Evolutionary conservation across 2,113 vertebrate species (phyloP).

Genomic region (Scalopus aquaticus): DNA sequence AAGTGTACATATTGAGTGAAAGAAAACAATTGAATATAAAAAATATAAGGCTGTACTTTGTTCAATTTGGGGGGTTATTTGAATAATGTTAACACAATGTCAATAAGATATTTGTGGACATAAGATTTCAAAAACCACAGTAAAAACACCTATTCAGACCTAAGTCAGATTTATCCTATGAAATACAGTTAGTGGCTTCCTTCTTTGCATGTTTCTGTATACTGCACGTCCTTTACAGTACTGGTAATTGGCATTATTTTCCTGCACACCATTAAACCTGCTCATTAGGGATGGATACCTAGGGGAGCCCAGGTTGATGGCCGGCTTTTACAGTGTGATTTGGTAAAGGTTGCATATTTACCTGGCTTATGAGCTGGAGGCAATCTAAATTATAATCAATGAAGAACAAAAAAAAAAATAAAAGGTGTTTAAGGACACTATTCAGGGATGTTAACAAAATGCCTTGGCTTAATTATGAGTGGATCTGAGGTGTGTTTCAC

Average conservation of each 20-base stretch:
- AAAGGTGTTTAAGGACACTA: not conserved
- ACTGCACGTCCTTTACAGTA: constrained; percentile 54
- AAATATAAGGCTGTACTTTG: not conserved
- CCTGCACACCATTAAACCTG: constrained; percentile 48
- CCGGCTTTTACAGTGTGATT: constrained; percentile 1
- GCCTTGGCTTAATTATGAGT: not conserved
- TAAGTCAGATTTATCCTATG: constrained; percentile 51
- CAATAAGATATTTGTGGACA: constrained; percentile 8
- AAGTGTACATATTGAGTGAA: not conserved
- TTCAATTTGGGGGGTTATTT: constrained; percentile 18
- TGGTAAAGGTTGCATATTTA: constrained; percentile 37
- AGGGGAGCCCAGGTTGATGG: not conserved
- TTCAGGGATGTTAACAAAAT: constrained; percentile 16
- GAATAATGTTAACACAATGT: not conserved
- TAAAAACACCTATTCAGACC: constrained; percentile 46
- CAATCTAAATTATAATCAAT: constrained; percentile 57
- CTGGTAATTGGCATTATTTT: constrained; percentile 59
- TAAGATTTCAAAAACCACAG: constrained; percentile 42
- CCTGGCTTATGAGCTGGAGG: not conserved
- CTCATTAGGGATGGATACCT: constrained; percentile 40
- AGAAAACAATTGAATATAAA: not conserved
- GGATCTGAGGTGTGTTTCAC: not conserved
- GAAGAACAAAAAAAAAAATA: not conserved
- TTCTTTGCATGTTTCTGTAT: constrained; percentile 37
- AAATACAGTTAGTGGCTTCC: constrained; percentile 65